Base-by-base conservation (phyloP, 2,113 vertebrate species). In the Hippocampus zosterae region DNA sequence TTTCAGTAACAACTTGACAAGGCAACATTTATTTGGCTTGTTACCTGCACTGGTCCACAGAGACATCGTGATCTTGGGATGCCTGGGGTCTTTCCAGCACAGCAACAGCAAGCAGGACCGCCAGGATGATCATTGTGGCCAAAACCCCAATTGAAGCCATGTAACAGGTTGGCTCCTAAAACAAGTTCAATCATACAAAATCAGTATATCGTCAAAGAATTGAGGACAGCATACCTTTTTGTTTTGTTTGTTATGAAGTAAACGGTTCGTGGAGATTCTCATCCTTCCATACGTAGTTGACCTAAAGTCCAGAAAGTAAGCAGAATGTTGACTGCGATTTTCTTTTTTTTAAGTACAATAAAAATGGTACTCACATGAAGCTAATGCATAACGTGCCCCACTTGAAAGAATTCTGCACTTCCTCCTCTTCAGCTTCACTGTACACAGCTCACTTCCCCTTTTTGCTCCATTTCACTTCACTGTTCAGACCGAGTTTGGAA, bases 401-500 rank as follows among this genome's bases (percentile, higher is more conserved):
- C 29, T 1, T 6, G 0, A 55, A n/a, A 41, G 23, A 71, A 44
- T 21, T 46, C n/a, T 68, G 13, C n/a, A 16, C 16, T 74, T 68
- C 53, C 59, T 73, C 55, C 7, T 18, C 60, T 55, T 16, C n/a
- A 52, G 65, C 40, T 52, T 21, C 57, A 57, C 40, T 69, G 29
- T 78, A 33, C 11, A 3, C 18, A 67, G 46, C 55, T 0, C 44
- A 80, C 69, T 92, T 91, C 88, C 83, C 42, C 63, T 44, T 83
- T 91, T 84, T 81, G 11, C n/a, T 19, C 7, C 80, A 74, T 91
- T 91, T 90, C 85, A 72, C 70, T 91, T 91, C 87, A 68, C 52
- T 19, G 74, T 80, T 67, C 33, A 1, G 19, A 11, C 1, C 3
- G 1, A 53, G 12, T 40, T 46, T 19, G 53, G 4, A 55, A 13